Conservation (phyloP, 1,140 invertebrate species). For the Drosophila sp. region DNA sequence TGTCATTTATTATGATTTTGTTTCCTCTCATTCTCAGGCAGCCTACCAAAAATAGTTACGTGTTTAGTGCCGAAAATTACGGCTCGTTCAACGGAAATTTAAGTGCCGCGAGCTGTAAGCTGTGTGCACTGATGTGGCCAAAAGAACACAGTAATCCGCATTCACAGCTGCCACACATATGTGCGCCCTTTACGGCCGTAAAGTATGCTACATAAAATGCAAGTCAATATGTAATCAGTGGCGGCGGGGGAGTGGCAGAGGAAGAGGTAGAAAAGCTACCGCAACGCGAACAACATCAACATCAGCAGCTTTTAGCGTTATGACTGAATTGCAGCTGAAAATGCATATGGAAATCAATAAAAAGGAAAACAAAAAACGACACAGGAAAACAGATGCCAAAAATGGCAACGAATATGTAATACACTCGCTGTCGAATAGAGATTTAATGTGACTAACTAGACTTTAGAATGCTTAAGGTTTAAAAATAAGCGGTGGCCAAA, state of each 20-base stretch:
- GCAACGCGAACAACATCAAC: constrained; percentile 16
- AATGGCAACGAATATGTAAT: constrained; percentile 15
- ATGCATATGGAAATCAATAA: constrained; percentile 53
- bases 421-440: not conserved
- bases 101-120: constrained; percentile 39
- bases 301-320: constrained; percentile 42
- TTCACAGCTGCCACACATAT: constrained; percentile 53
- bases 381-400: constrained; percentile 1
- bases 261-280: not conserved
- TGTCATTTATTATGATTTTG: constrained; percentile 77
- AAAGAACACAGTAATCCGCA: constrained; percentile 46
- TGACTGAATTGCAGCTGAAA: constrained; percentile 43
- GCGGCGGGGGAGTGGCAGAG: not conserved
- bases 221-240: constrained; percentile 55
- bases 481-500: constrained; percentile 7
- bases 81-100: constrained; percentile 46
- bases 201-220: constrained; percentile 71
- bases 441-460: not conserved
- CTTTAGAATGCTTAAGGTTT: not conserved
- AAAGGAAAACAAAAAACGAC: not conserved
- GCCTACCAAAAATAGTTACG: constrained; percentile 66
- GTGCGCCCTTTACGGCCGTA: constrained; percentile 65
- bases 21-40: not conserved
- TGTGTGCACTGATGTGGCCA: constrained; percentile 14
- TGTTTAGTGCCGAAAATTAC: constrained; percentile 73